These are phyloP conservation scores for Mycalesis mineus DNA, from an alignment of 2,888 invertebrate species.

Conservation along the genomic window DNA sequence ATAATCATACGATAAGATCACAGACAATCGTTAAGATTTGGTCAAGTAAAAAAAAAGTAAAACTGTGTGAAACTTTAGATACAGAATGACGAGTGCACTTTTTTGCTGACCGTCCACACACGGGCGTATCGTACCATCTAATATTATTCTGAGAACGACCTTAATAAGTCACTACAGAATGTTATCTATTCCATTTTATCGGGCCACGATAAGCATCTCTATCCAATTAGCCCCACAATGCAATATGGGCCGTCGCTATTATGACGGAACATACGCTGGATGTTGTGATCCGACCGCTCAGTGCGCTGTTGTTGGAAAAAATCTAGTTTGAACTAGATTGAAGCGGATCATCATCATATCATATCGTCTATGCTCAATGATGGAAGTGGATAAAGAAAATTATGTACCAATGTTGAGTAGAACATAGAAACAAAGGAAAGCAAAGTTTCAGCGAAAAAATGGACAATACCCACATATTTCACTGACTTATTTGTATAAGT, in stretches of 20 bases:
- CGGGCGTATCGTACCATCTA: constrained; percentile 73
- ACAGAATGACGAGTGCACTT: constrained; percentile 17
- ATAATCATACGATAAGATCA: too few relatives aligned
- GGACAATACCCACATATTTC: too few relatives aligned
- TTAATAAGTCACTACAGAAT: constrained; percentile 80
- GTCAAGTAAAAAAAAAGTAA: too few relatives aligned
- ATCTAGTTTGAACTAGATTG: too few relatives aligned
- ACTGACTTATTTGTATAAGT: too few relatives aligned
- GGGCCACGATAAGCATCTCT: constrained; percentile 69
- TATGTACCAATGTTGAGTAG: too few relatives aligned
- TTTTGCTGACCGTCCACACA: constrained; percentile 54
- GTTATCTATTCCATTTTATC: constrained; percentile 80
- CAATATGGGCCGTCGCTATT: constrained; percentile 74
- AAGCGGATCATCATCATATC: too few relatives aligned
- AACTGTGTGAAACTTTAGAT: not conserved
- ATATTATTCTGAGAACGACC: constrained; percentile 80
- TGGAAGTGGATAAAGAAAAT: too few relatives aligned
- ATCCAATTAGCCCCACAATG: constrained; percentile 78
- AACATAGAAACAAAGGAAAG: too few relatives aligned
- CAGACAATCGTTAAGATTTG: too few relatives aligned
- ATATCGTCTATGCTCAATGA: too few relatives aligned
- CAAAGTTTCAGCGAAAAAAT: too few relatives aligned
- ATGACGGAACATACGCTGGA: constrained; percentile 46
- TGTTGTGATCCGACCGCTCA: constrained; percentile 15
- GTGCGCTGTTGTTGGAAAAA: not conserved